Percentiles rank a stretch among this genome's conserved stretches.
These are phyloP conservation scores for Capitella teleta DNA, from an alignment of 1,140 invertebrate genomes.

Conservation along the genomic window DNA sequence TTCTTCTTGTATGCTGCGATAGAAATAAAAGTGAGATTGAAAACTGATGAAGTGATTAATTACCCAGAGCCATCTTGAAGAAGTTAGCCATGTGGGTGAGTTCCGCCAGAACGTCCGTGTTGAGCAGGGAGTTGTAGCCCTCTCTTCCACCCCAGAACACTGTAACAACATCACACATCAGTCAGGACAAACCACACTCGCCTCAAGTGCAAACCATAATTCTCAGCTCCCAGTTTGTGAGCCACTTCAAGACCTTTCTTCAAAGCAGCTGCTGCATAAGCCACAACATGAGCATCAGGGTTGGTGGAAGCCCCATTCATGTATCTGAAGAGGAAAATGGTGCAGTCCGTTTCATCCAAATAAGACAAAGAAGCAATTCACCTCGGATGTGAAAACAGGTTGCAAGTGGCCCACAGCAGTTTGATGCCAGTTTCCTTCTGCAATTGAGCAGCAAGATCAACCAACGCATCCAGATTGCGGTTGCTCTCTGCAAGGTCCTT, in stretches of 20 bases:
- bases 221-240: slow-evolving; percentile 51
- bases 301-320: slow-evolving; percentile 51
- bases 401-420: slow-evolving; percentile 53
- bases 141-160: slow-evolving; percentile 53
- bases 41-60: slow-evolving; percentile 3
- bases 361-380: slow-evolving; percentile 20
- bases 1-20: slow-evolving; percentile 52
- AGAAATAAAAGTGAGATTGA: neutral
- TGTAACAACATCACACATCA: slow-evolving; percentile 12
- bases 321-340: no score
- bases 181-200: no score
- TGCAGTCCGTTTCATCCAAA: neutral
- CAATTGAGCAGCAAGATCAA: slow-evolving; percentile 48
- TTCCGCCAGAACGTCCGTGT: slow-evolving; percentile 51
- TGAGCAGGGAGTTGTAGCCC: slow-evolving; percentile 51
- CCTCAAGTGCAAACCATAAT: slow-evolving; percentile 46
- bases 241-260: slow-evolving; percentile 56
- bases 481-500: slow-evolving; percentile 45
- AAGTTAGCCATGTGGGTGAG: slow-evolving; percentile 52
- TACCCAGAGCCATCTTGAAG: slow-evolving; percentile 50
- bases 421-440: slow-evolving; percentile 49
- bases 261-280: slow-evolving; percentile 51
- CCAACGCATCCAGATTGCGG: slow-evolving; percentile 49
- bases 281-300: slow-evolving; percentile 49
- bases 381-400: slow-evolving; percentile 51